Evolutionary conservation across 2,797 vertebrate species (phyloP), one percentile per base, ranked within the genome.

Genomic region (Poecilia gillii): DNA sequence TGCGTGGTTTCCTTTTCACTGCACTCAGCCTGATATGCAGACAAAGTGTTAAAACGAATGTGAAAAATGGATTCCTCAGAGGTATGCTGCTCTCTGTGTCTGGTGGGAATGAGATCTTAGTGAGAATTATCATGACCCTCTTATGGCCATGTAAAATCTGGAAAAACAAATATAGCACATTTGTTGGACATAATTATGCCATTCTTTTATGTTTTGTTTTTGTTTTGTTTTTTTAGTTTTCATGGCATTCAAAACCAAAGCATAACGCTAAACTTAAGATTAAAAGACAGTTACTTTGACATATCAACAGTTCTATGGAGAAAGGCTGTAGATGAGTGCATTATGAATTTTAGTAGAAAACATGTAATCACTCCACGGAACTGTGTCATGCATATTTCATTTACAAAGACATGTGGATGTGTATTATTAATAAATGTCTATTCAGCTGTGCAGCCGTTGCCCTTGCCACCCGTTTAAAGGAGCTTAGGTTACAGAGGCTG

Each of bases 351-450:
- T 59, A 57, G 45, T 78, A 59, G 76, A 80, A 77, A 82, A 74
- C 1, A 33, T 49, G 53, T n/a, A 78, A 80, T 84, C 71, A 71
- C 71, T 82, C 79, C 1, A 45, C 62, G 73, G 41, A 84, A 77
- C 2, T 2, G 64, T 84, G 83, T 84, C 87, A 93, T 93, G 73
- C 89, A 91, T 92, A 88, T 93, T 93, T 94, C 28, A 93, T 91
- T 74, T 39, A 88, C 83, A 77, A 57, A 79, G 85, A 86, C 77
- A 85, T 53, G 78, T 68, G 53, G 43, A 74, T 59, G 72, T 93
- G 71, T 84, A 89, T 92, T 91, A 91, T 92, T 93, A 83, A 93
- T 91, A 80, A 41, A 23, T 2, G 8, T 68, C 80, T 70, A 46
- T 89, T 86, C 78, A 31, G 46, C 82, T 85, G 74, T 74, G 89